Evolutionary conservation across 2,113 vertebrate genomes (phyloP), one percentile per base, ranked within the genome.

Genomic region (Epinephelus moara): DNA sequence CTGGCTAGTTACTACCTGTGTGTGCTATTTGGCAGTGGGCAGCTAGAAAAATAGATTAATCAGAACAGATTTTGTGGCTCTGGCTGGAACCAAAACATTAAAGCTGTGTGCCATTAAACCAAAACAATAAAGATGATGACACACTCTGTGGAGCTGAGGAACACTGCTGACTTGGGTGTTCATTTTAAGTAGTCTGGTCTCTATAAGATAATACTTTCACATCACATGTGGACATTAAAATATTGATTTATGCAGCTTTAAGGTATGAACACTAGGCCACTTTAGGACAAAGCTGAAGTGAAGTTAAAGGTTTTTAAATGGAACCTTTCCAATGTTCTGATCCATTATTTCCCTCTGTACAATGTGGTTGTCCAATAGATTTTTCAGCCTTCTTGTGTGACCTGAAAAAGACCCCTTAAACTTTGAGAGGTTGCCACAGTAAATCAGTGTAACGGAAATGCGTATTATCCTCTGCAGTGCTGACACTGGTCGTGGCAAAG

Each of bases 391-490:
- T 75, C 67, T 69, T 25, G 17, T 70, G 27, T 69, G 75, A 87
- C 74, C 73, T 70, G 50, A 61, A 76, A 81, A 45, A 64, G 64
- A 72, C 73, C 72, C 53, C 47, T 78, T 49, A 63, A 75, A 57
- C 33, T 85, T 60, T 67, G 56, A 90, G 81, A 88, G 68, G 80
- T 78, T 76, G 71, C 66, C 53, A 17, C 79, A 50, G 10, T 82
- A 75, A 85, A 78, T 87, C 84, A 87, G 82, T 52, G 61, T 13
- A 68, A 72, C 50, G 4, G 42, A 71, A 64, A 55, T 21, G 61
- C n/a, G 25, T 53, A 62, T 84, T 62, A 82, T 80, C 70, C 75
- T 87, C 70, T 19, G 56, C 71, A n/a, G 62, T 47, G 55, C 73
- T 69, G 82, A 80, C 66, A 50, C 49, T n/a, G 70, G 57, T 57